These are phyloP conservation scores for Ctenodactylus gundi DNA, from an alignment of 2,113 vertebrate species.

Conservation along the genomic window DNA sequence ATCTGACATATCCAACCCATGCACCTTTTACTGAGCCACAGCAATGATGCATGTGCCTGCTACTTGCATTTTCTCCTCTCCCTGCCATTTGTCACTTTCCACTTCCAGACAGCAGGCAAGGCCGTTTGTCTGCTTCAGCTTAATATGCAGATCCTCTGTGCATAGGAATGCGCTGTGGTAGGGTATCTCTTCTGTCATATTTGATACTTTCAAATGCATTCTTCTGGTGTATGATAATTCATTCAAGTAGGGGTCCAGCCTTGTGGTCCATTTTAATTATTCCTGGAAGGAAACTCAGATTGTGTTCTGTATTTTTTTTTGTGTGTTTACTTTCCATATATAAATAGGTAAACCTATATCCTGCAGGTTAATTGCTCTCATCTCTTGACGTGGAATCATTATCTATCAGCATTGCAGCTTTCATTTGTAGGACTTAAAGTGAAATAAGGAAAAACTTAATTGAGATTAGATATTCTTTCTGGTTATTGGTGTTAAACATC, in stretches of 20 bases:
- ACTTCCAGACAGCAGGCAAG: not conserved
- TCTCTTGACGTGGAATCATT: not conserved
- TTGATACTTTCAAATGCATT: not conserved
- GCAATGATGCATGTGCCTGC: conserved; percentile 42
- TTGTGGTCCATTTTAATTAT: conserved; percentile 12
- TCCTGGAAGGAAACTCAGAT: conserved; percentile 1
- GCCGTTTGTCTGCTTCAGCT: conserved; percentile 30
- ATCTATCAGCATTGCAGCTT: not conserved
- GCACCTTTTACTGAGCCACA: conserved; percentile 15
- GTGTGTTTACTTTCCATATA: not conserved
- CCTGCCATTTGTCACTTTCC: conserved; percentile 47
- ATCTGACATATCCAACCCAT: not conserved
- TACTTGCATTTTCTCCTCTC: not conserved
- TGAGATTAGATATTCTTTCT: not conserved
- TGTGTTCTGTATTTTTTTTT: not conserved
- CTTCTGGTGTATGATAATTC: not conserved
- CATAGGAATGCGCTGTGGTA: not conserved
- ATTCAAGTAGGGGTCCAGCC: not conserved
- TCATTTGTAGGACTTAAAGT: conserved; percentile 19
- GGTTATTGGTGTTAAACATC: too few species aligned
- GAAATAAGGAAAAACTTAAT: not conserved
- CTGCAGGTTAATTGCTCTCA: too few species aligned
- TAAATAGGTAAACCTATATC: not conserved
- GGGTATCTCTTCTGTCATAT: not conserved
- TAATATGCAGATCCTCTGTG: not conserved